Base-by-base conservation (phyloP, 2,888 invertebrate genomes). In the Ischnus inquisitorius region DNA sequence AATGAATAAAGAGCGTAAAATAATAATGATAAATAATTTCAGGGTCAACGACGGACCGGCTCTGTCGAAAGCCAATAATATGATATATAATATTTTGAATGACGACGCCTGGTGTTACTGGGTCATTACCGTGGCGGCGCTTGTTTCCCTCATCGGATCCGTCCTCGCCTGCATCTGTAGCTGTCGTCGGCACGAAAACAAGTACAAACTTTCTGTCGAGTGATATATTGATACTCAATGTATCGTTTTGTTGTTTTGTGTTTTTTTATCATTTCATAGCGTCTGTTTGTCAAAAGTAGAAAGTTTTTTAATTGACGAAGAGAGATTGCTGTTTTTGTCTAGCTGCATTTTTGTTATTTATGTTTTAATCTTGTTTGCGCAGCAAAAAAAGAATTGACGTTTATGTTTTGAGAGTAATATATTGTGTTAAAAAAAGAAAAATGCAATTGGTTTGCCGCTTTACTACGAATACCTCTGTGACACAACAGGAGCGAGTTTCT, bases 151-250 rank as follows among this genome's bases (percentile, higher is more conserved):
- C 67, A 93, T 95, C 78, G 94, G 94, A 81, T 94, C 95, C 90
- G 94, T 97, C 87, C 95, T 96, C 84, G 95, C 95, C 88, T 97
- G 97, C 93, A 95, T 97, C 87, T 97, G 97, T 92, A 96, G 96
- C 92, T 97, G 97, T 94, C 96, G 96, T 90, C 96, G 96, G 90
- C 96, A 95, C 89, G 95, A 96, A 90, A 96, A 96, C 92, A 97
- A 97, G 97, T 97, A 94, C 96, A 95, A 94, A 62, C 51, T 16
- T n/a, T 22, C 4, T 60, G 8, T 14, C 3, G 28, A 10, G 12
- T 39, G 3, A 65, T 25, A 72, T 76, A 41, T 69, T 48, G 8
- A 51, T 51, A 41, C 14, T 39, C 12, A 22, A 67, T 22, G 19
- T 3, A 69, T 1, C 41, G 12, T 19, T 39, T 41, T 51, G 19